Evolutionary conservation across 2,797 vertebrate species (phyloP), one percentile per base, ranked within the genome.

Genomic region (Eulemur albifrons): DNA sequence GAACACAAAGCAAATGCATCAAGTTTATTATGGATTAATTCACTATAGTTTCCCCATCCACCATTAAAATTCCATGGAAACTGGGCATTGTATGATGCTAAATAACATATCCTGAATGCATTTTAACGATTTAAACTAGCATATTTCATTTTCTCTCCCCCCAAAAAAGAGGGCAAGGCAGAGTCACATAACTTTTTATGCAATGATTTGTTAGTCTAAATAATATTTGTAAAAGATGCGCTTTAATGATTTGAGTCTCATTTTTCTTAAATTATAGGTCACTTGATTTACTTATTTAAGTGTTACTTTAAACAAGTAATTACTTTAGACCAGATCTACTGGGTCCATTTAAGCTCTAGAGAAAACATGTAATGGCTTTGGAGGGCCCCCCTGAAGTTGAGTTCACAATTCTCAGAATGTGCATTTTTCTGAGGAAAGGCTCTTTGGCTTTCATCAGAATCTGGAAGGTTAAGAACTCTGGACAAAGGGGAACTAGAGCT

Each of bases 91-190:
- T 54, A 75, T 70, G 84, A 90, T 63, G 40, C 27, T 88, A 25
- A 95, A 65, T 61, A 76, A 96, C 88, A 32, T 54, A 95, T 48
- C 18, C 11, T 23, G 43, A 69, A 48, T 63, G 12, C 21, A 81
- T 57, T 95, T 96, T 80, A 84, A 94, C 86, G 90, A 94, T 75
- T 93, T 94, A 92, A 91, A 63, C 40, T 35, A 88, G n/a, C 23
- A 82, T 93, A 85, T 94, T 90, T 92, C 67, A 84, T 88, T 90
- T 92, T 35, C 27, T 17, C 11, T 15, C 32, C 18, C 12, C 8
- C 7, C 3, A 70, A 54, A 38, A 92, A 89, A 50, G 25, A 82
- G 23, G 38, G 57, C 17, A 88, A 93, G 35, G 21, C 35, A 75
- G 67, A 93, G 45, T 76, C 77, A 87, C 5, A 75, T 52, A 54